These are phyloP conservation scores for Molothrus aeneus DNA, from an alignment of 2,797 vertebrate genomes.

Conservation along the genomic window DNA sequence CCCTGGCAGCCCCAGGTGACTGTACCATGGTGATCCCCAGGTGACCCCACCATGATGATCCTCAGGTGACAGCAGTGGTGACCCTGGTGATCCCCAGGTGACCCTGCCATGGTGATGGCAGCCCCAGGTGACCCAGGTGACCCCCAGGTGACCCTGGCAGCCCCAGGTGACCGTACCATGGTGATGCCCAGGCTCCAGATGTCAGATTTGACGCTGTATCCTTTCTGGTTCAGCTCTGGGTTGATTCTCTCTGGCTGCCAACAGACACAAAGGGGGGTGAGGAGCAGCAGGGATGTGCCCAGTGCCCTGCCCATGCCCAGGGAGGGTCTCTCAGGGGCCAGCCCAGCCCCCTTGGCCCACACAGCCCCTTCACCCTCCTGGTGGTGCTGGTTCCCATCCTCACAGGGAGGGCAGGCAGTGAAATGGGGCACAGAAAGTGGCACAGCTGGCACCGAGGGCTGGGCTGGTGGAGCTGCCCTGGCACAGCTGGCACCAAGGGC, in stretches of 20 bases:
- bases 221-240: too few relatives aligned
- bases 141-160: too few relatives aligned
- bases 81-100: too few relatives aligned
- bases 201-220: constrained; percentile 95
- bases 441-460: background rate
- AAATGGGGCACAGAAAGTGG: background rate
- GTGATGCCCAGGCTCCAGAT: constrained; percentile 99
- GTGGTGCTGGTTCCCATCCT: background rate
- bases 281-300: background rate
- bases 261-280: too few relatives aligned
- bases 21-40: constrained; percentile 80
- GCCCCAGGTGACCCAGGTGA: too few relatives aligned
- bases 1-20: too few relatives aligned
- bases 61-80: too few relatives aligned
- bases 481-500: too few relatives aligned
- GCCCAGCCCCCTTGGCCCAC: background rate
- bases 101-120: too few relatives aligned
- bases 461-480: too few relatives aligned
- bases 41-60: too few relatives aligned
- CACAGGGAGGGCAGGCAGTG: background rate
- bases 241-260: too few relatives aligned
- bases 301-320: fast-evolving
- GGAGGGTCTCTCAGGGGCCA: background rate
- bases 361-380: background rate
- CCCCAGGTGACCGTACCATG: background rate